Evolutionary conservation across 1,140 invertebrate species (phyloP).

Genomic region (Aphidius ervi): DNA sequence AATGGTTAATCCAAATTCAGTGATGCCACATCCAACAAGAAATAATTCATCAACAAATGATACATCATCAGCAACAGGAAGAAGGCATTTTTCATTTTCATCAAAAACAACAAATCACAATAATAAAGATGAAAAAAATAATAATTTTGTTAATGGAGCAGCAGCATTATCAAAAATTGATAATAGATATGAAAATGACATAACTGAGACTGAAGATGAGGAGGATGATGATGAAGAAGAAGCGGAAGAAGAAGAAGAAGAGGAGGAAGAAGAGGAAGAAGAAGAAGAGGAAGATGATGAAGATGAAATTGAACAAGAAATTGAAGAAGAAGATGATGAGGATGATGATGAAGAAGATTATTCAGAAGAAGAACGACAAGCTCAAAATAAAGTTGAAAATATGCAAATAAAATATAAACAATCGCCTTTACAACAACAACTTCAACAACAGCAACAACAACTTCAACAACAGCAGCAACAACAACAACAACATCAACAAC

Average conservation of each 20-base stretch:
- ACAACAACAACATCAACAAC: conserved; percentile 3
- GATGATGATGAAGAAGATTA: conserved; percentile 4
- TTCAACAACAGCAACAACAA: too few relatives aligned
- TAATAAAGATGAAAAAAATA: conserved; percentile 11
- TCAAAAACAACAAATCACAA: conserved; percentile 20
- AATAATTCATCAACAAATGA: conserved; percentile 53
- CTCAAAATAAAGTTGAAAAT: conserved; percentile 5
- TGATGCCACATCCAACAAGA: conserved; percentile 60
- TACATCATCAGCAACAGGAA: conserved; percentile 11
- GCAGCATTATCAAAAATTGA: conserved; percentile 26
- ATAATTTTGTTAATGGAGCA: conserved; percentile 29
- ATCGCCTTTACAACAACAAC: too few relatives aligned
- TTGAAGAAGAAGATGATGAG: conserved; percentile 4
- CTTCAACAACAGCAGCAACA: background rate
- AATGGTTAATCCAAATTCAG: conserved; percentile 76
- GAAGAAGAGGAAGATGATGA: conserved; percentile 34
- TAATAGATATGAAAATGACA: conserved; percentile 35
- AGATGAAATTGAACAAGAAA: conserved; percentile 12
- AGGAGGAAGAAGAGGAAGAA: conserved; percentile 14
- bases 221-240: conserved; percentile 25
- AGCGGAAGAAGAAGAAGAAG: conserved; percentile 11
- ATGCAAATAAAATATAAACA: conserved; percentile 4
- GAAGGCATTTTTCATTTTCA: conserved; percentile 35
- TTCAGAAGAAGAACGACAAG: conserved; percentile 5
- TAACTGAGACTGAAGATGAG: conserved; percentile 40